Evolutionary conservation across 92 coral and sea anemone species (phyloP).

Genomic region (Phymanthus crucifer): DNA sequence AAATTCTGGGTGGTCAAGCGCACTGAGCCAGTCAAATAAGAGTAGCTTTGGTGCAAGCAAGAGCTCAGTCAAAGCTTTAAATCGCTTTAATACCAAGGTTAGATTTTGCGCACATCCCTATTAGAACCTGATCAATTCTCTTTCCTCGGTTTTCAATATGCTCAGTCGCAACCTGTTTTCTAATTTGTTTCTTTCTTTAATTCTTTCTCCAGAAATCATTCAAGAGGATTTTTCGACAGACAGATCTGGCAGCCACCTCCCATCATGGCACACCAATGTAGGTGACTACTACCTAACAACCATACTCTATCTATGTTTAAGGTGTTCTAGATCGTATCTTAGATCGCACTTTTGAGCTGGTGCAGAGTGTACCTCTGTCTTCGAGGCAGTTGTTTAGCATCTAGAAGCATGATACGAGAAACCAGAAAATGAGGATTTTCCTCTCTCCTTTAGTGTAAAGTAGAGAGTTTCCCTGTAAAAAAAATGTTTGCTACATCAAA

Average conservation of each 20-base stretch:
- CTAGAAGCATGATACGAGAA: neutral
- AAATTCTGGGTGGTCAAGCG: constrained; percentile 96
- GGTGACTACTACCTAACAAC: neutral
- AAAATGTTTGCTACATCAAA: neutral
- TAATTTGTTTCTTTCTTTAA: neutral
- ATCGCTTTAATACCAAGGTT: constrained; percentile 23
- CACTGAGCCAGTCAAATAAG: constrained; percentile 89
- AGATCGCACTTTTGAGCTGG: neutral
- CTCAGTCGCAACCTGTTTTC: constrained; percentile 7
- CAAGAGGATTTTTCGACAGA: neutral
- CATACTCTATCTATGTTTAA: neutral
- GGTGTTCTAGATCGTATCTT: neutral
- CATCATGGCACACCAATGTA: constrained; percentile 45
- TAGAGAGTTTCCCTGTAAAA: neutral
- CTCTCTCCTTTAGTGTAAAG: neutral
- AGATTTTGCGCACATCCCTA: constrained; percentile 22
- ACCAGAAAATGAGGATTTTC: neutral
- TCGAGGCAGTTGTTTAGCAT: neutral
- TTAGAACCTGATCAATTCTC: constrained; percentile 19
- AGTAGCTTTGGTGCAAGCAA: constrained; percentile 43
- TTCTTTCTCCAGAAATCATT: constrained; percentile 12
- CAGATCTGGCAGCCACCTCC: constrained; percentile 26
- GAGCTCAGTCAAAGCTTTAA: constrained; percentile 10
- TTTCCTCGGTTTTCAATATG: neutral
- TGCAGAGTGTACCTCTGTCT: neutral